Conservation (phyloP, 2,888 invertebrate genomes). For the Melinaea marsaeus region DNA sequence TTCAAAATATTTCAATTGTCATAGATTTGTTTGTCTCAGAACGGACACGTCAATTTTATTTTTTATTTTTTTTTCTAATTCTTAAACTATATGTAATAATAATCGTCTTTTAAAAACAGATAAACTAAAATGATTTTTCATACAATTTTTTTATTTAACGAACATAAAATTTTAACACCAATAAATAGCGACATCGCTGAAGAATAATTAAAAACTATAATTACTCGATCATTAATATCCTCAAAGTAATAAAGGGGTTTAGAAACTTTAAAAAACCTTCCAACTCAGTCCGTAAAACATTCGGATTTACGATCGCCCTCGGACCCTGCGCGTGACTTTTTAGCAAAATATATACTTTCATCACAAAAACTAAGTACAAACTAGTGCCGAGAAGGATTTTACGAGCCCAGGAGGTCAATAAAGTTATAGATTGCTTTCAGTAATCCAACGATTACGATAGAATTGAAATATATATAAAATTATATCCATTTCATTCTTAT, state of each 20-base stretch:
- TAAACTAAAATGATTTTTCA: too few relatives aligned
- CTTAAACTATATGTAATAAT: too few relatives aligned
- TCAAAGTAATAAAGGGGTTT: conserved; percentile 60
- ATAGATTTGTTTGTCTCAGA: too few relatives aligned
- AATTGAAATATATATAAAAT: too few relatives aligned
- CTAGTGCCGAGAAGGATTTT: neutral
- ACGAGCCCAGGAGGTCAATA: neutral
- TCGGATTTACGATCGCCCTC: conserved; percentile 38
- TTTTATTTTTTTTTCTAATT: too few relatives aligned
- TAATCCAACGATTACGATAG: too few relatives aligned
- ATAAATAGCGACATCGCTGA: neutral
- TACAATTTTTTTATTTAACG: too few relatives aligned
- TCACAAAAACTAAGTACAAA: conserved; percentile 34
- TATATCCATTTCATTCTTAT: too few relatives aligned
- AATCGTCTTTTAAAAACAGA: too few relatives aligned
- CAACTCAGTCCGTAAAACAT: conserved; percentile 52
- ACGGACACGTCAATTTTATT: too few relatives aligned
- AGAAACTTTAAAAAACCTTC: conserved; percentile 44
- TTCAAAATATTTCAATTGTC: too few relatives aligned
- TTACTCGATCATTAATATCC: conserved; percentile 38
- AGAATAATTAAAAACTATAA: conserved; percentile 67
- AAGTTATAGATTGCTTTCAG: neutral
- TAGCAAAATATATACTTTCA: conserved; percentile 49
- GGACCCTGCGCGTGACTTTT: conserved; percentile 56
- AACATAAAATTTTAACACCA: too few relatives aligned